Evolutionary conservation across 2,113 vertebrate species (phyloP).

Genomic region (Saccopteryx bilineata): DNA sequence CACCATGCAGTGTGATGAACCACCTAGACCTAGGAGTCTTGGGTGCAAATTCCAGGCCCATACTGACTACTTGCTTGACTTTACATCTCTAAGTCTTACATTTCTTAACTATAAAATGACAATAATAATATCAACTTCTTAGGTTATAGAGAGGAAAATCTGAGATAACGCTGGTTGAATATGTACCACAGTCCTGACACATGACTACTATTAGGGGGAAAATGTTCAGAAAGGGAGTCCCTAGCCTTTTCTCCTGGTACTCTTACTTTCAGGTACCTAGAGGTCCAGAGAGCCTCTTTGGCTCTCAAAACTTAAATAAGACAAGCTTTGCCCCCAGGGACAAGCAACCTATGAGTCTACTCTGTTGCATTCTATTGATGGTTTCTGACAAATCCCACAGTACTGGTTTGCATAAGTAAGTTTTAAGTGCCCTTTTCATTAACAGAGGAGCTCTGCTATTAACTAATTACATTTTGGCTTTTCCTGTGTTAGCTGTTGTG

Average conservation of each 20-base stretch:
- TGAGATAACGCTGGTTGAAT: background rate
- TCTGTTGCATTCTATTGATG: constrained; percentile 66
- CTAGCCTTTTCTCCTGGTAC: constrained; percentile 19
- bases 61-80: background rate
- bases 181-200: background rate
- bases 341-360: constrained; percentile 55
- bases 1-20: background rate
- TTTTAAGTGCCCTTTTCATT: constrained; percentile 64
- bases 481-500: background rate
- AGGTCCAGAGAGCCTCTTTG: constrained; percentile 29
- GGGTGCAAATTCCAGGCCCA: background rate
- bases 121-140: background rate
- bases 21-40: background rate
- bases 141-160: background rate
- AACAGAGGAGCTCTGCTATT: constrained; percentile 63
- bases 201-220: background rate
- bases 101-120: constrained; percentile 55
- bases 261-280: background rate
- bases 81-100: background rate
- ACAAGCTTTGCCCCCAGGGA: constrained; percentile 59
- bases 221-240: background rate
- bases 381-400: constrained; percentile 76
- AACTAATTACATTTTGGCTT: constrained; percentile 64
- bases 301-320: constrained; percentile 45
- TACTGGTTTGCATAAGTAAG: constrained; percentile 64